Base-by-base conservation (phyloP, 2,797 vertebrate genomes). In the Schizopygopsis malacanthus region DNA sequence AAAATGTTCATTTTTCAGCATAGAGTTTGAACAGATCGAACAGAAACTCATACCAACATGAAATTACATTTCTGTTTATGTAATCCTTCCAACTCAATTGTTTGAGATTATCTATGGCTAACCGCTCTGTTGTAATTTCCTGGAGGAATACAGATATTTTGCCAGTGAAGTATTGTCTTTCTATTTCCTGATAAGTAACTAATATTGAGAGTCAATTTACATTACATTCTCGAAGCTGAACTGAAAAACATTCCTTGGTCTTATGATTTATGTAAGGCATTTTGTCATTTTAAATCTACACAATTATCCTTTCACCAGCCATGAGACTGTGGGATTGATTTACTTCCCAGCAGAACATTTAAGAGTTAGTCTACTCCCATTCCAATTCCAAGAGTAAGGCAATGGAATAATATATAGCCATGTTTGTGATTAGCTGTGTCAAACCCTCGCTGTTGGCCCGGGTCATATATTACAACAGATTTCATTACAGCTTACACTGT, bases 301-400 rank as follows among this genome's bases (percentile, higher is more conserved):
- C 63, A 71, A 61, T 87, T 83, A 61, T 47, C 28, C 28, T 16
- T 16, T 52, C 28, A 71, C 10, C 47, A 75, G 39, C 61, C 61
- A 9, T 54, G 22, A 28, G 45, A 78, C 15, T 33, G 82, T 84
- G 82, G 63, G 72, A 77, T 87, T 56, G 82, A 79, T 85, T 84
- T 87, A 69, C 37, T 78, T 33, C 45, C 15, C 45, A 77, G 59
- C 61, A 78, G 45, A 77, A 52, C 8, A 76, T 83, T 76, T 76
- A 67, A 52, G 59, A 56, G 33, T 80, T 65, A 43, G 25, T 75
- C 12, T 16, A 81, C 69, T 70, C 70, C 28, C 18, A 67, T 37
- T 75, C 9, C 43, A 39, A 52, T 65, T 56, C 61, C 71, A 43
- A 72, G 52, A 54, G 41, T 69, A 25, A 15, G 9, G n/a, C n/a